Evolutionary conservation across 2,797 vertebrate genomes (phyloP), one percentile per base, ranked within the genome.

Genomic region (Cynodonichthys magdalenae): DNA sequence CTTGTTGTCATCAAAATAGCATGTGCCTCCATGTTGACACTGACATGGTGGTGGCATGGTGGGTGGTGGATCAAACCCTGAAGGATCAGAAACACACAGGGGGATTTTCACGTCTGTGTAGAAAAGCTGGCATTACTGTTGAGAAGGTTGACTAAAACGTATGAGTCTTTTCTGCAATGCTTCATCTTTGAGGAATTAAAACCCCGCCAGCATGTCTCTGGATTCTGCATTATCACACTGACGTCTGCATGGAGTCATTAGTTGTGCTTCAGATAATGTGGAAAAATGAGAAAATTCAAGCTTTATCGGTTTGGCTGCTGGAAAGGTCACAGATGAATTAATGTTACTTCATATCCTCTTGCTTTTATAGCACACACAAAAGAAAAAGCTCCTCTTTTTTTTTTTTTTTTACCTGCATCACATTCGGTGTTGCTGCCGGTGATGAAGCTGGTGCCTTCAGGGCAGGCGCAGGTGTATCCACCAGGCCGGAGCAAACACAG

Each of bases 401-500:
- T n/a, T 0, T 1, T 12, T 36, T 52, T 68, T 56, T 54, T 44
- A 92, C 92, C 90, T 6, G 92, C 82, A 12, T 93, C 91, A 49
- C 91, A 92, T 14, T 88, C 75, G 0, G 87, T 92, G 77, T 48
- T 75, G 46, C 92, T 93, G 61, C 91, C 86, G 0, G 77, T 1
- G 39, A 85, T 1, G 17, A 93, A 86, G 75, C 27, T 42, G 63
- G 86, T 87, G 24, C 92, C 92, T 65, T 93, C 76, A 0, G 92
- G 92, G 41, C 92, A 93, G 80, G 89, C 90, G 11, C 92, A 93
- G 63, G 74, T 86, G 86, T 93, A 92, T 0, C 92, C 92, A 12
- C 63, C 77, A 0, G 92, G 92, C 7, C 91, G 75, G 15, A 93
- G 85, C 66, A 93, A 55, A 61, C 92, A 93, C 78, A 93, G 69